A percentile compares a stretch with the other conserved stretches of the same genome.
Evolutionary conservation across 2,113 vertebrate species (phyloP).

Genomic region (Xiphophorus couchianus): DNA sequence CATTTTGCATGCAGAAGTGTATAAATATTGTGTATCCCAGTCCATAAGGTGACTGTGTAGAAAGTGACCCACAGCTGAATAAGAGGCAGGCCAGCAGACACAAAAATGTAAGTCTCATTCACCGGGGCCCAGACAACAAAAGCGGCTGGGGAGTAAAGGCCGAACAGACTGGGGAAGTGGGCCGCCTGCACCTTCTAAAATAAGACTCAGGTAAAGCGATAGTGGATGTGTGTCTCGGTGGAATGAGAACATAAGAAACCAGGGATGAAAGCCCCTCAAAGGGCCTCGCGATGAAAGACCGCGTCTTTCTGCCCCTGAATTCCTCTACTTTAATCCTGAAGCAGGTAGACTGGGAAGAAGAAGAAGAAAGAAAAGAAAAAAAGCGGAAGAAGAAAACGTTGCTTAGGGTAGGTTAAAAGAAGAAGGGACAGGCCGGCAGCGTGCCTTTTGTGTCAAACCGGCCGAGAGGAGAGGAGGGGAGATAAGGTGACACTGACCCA

Average conservation of each 20-base stretch:
- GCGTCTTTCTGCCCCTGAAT: conserved; percentile 34
- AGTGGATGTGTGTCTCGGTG: conserved; percentile 42
- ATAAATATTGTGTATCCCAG: too few relatives aligned
- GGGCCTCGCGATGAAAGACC: conserved; percentile 46
- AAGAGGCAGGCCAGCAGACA: neutral
- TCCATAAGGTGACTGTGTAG: neutral
- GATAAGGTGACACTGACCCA: neutral
- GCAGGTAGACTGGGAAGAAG: conserved; percentile 20
- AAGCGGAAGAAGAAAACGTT: neutral
- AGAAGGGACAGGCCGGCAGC: neutral
- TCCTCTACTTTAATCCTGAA: conserved; percentile 54
- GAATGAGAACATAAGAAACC: conserved; percentile 36
- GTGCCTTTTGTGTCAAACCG: conserved; percentile 21
- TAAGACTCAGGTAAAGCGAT: conserved; percentile 51
- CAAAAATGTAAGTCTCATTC: neutral
- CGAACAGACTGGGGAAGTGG: conserved; percentile 16
- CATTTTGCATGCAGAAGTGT: too few relatives aligned
- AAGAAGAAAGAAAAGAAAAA: neutral
- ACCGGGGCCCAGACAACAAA: conserved; percentile 30
- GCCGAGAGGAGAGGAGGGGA: neutral
- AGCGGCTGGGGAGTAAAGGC: conserved; percentile 11
- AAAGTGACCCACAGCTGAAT: neutral
- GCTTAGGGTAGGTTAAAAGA: neutral
- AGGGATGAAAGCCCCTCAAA: conserved; percentile 25
- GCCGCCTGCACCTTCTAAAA: conserved; percentile 21